phyloP scores from a whole-genome alignment of 2,888 invertebrate species.

The Diaperis boleti region DNA sequence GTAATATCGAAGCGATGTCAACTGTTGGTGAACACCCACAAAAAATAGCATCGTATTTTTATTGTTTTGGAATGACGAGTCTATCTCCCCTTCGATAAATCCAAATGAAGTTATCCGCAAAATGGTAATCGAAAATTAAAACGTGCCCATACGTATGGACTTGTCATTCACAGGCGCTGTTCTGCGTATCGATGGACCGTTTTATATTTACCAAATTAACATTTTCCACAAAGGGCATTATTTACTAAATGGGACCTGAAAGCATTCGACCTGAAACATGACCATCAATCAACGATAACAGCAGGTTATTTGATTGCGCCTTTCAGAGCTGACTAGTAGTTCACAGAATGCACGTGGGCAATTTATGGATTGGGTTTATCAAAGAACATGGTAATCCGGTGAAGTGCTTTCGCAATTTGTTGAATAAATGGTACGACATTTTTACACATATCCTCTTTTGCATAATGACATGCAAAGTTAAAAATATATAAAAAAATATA shows the following conservation, averaged over 20 bases:
- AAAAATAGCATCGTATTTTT: slow-evolving; percentile 11
- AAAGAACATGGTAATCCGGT: no score
- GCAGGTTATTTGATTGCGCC: not conserved
- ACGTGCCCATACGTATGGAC: not conserved
- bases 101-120: slow-evolving; percentile 6
- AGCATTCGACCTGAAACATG: slow-evolving; percentile 7
- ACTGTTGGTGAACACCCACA: not conserved
- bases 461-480: no score
- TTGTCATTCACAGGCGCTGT: slow-evolving; percentile 15
- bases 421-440: no score
- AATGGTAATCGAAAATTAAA: slow-evolving; percentile 10
- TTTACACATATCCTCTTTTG: no score
- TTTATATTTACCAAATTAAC: slow-evolving; percentile 27
- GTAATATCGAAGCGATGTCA: slow-evolving; percentile 1
- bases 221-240: slow-evolving; percentile 20
- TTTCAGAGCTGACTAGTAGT: not conserved
- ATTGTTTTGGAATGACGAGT: slow-evolving; percentile 4
- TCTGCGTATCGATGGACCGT: slow-evolving; percentile 14
- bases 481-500: no score
- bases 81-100: slow-evolving; percentile 11
- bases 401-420: no score
- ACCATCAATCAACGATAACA: slow-evolving; percentile 2
- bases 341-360: not conserved
- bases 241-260: slow-evolving; percentile 14
- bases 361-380: no score